These are phyloP conservation scores for Athetis lepigone DNA, from an alignment of 2,888 invertebrate genomes.

Conservation along the genomic window DNA sequence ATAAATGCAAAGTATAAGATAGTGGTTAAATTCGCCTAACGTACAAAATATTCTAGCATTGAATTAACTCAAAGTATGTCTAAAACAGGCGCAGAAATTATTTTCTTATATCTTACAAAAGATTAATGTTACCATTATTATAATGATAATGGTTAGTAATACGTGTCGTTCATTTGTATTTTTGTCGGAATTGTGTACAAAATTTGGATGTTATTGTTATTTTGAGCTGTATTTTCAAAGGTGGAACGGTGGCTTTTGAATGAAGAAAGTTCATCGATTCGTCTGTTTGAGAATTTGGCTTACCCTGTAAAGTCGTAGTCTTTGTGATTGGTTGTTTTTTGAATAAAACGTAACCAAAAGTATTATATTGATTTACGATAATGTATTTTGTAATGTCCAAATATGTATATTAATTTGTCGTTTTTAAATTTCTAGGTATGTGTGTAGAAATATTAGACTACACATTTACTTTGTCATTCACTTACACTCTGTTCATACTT, in stretches of 20 bases:
- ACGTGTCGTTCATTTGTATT: constrained; percentile 25
- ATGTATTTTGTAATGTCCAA: constrained; percentile 24
- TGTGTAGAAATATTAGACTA: constrained; percentile 30
- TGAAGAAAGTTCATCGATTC: background rate
- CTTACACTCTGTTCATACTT: constrained; percentile 22
- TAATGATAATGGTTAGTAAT: constrained; percentile 33
- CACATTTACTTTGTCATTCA: constrained; percentile 19
- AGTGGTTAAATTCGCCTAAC: constrained; percentile 69
- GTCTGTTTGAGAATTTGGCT: constrained; percentile 9
- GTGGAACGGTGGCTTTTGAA: background rate
- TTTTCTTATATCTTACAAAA: constrained; percentile 57
- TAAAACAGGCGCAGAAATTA: constrained; percentile 57
- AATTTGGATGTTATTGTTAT: constrained; percentile 10
- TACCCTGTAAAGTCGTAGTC: background rate
- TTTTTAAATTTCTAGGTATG: constrained; percentile 15
- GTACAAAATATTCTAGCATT: constrained; percentile 75
- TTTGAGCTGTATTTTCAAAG: constrained; percentile 1
- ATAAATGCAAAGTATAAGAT: constrained; percentile 71
- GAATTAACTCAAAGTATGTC: constrained; percentile 62
- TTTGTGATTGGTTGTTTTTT: constrained; percentile 24
- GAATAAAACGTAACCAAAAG: constrained; percentile 39
- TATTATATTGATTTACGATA: constrained; percentile 28
- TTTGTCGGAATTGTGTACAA: constrained; percentile 24
- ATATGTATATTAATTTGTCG: constrained; percentile 18
- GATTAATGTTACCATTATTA: constrained; percentile 43